Conservation (phyloP, 1,140 invertebrate genomes). For the Hyphantria cunea region DNA sequence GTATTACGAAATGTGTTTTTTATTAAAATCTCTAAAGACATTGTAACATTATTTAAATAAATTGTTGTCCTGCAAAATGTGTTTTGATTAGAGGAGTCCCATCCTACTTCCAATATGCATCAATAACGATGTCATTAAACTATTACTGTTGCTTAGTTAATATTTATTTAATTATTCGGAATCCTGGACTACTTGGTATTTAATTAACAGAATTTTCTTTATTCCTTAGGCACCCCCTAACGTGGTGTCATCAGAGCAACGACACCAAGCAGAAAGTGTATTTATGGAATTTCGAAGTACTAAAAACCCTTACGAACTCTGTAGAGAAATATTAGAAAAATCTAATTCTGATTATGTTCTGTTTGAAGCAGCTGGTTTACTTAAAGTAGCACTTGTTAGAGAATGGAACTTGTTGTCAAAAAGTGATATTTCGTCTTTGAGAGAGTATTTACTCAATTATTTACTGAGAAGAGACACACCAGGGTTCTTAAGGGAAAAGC, state of each 20-base stretch:
- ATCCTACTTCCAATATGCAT: no score
- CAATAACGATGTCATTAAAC: no score
- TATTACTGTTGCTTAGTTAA: no score
- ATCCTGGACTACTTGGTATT: no score
- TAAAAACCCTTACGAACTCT: constrained; percentile 91
- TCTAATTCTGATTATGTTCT: constrained; percentile 91
- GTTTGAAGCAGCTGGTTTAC: constrained; percentile 92
- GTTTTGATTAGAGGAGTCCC: no score
- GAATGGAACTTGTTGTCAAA: constrained; percentile 89
- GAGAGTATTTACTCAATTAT: constrained; percentile 91
- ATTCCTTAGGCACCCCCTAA: constrained; percentile 93
- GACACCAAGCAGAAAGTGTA: constrained; percentile 89
- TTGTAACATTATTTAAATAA: no score
- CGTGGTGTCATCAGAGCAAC: constrained; percentile 88
- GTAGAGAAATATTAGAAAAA: constrained; percentile 91
- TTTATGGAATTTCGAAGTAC: constrained; percentile 92
- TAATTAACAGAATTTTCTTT: no score
- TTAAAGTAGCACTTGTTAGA: constrained; percentile 91
- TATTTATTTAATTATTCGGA: no score
- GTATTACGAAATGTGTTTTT: no score
- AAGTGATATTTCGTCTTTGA: constrained; percentile 87
- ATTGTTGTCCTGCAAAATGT: no score
- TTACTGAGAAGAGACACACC: constrained; percentile 85
- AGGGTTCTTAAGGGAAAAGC: constrained; percentile 85
- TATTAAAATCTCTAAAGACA: no score